phyloP scores from a whole-genome alignment of 2,888 invertebrate genomes.

The Apoda limacodes region DNA sequence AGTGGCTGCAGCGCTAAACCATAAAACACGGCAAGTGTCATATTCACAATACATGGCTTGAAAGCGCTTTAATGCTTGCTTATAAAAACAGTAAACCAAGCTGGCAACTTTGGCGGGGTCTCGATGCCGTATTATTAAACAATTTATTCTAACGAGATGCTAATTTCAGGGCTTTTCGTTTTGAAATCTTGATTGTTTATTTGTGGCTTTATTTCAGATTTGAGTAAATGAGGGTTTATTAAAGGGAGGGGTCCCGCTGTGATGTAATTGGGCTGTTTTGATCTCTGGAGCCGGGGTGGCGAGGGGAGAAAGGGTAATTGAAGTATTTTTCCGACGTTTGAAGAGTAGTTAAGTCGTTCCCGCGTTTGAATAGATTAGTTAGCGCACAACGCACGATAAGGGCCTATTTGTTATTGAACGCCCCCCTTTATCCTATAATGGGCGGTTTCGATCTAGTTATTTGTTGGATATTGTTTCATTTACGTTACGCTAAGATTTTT shows the following conservation, averaged over 20 bases:
- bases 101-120: slow-evolving; percentile 36
- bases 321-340: slow-evolving; percentile 57
- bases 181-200: slow-evolving; percentile 56
- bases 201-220: slow-evolving; percentile 47
- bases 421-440: slow-evolving; percentile 26
- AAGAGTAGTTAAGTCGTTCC: slow-evolving; percentile 38
- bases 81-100: slow-evolving; percentile 13
- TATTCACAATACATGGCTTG: slow-evolving; percentile 6
- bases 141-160: slow-evolving; percentile 64
- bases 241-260: slow-evolving; percentile 45
- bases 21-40: too few relatives aligned
- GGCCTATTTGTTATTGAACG: slow-evolving; percentile 44
- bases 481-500: too few relatives aligned
- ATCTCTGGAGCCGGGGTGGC: slow-evolving; percentile 31
- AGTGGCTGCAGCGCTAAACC: slow-evolving; percentile 35
- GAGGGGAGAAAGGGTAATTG: slow-evolving; percentile 39
- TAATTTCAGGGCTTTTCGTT: slow-evolving; percentile 54
- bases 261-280: slow-evolving; percentile 63
- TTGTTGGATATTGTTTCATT: too few relatives aligned
- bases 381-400: slow-evolving; percentile 43
- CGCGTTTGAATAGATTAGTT: slow-evolving; percentile 56
- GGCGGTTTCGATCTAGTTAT: slow-evolving; percentile 22
- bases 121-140: slow-evolving; percentile 47
- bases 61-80: slow-evolving; percentile 25
- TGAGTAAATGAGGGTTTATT: slow-evolving; percentile 54